Evolutionary conservation across 2,797 vertebrate genomes (phyloP).

Genomic region (Smutsia gigantea): DNA sequence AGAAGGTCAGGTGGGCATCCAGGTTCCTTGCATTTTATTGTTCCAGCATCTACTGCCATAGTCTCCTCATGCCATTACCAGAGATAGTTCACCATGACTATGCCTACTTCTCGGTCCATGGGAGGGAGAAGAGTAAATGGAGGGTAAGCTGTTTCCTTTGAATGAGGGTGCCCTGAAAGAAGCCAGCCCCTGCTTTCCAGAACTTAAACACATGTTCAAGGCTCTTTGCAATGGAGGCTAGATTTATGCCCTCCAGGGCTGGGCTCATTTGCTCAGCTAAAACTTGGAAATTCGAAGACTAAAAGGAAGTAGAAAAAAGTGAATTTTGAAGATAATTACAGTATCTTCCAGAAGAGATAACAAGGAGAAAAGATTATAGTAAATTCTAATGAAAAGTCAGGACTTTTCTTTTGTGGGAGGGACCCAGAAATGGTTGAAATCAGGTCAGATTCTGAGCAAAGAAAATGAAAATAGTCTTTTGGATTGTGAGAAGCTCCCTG

Average conservation of each 20-base stretch:
- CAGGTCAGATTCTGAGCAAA: background rate
- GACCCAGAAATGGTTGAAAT: background rate
- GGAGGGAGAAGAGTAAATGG: background rate
- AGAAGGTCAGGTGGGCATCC: background rate
- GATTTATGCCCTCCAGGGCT: background rate
- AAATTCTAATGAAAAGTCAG: background rate
- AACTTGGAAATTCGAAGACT: background rate
- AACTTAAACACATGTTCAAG: background rate
- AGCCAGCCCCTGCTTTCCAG: background rate
- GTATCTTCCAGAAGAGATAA: background rate
- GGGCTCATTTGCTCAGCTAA: background rate
- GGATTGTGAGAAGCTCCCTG: background rate
- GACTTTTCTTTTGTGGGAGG: background rate
- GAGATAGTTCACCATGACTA: background rate
- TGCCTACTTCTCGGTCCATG: no score
- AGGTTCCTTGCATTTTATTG: rapidly evolving
- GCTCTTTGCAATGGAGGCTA: background rate
- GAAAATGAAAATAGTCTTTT: background rate
- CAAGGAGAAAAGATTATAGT: background rate
- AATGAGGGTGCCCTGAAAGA: background rate
- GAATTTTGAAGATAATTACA: background rate
- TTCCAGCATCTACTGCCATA: background rate
- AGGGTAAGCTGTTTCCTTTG: background rate
- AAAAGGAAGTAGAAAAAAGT: background rate
- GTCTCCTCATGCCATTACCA: background rate